Base-by-base conservation (phyloP, 2,797 vertebrate genomes). In the Okamejei kenojei region DNA sequence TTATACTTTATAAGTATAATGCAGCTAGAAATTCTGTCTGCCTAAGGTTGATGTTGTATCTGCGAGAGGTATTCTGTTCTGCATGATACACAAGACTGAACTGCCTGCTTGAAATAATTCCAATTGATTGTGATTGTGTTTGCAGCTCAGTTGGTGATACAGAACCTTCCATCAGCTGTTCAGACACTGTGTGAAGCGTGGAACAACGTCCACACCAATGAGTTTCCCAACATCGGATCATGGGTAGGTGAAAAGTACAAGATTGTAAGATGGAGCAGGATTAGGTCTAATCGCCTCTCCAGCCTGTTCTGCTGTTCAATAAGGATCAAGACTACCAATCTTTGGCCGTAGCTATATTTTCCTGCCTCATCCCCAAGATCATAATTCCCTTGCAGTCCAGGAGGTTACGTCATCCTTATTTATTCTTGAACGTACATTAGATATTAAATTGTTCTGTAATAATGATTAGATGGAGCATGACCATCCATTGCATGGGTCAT, bases 221-320 rank as follows among this genome's bases (percentile, higher is more conserved):
- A 99, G 94, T 99, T 99, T 94, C 99, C 99, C 78, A 99, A 99
- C 95, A 98, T 99, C 6, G 99, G 99, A 86, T 99, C 99, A 0
- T 99, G 99, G 99, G 99, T 99, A 96, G 93, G 98, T 96, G 0
- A 29, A 21, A 93, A 32, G 29, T 86, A 68, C 13, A 68, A 68
- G 11, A 68, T 15, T 68, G 13, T 68, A 68, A 15, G 13, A 68
- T 4, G 19, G 19, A 73, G 71, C 19, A 23, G 21, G 71, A 73
- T 21, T 0, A 21, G 71, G 71, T 21, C 71, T 19, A 73, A 19
- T 73, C 21, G 71, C 71, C 71, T 4, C 71, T 73, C 71, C 6
- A 5, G 71, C 17, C 19, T 73, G 71, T 73, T 73, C 71, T 73
- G 71, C 65, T 17, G 1, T 73, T 21, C 21, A 21, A 73, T 68